Base-by-base conservation (phyloP, 2,113 vertebrate species). In the Hippocampus barbouri region DNA sequence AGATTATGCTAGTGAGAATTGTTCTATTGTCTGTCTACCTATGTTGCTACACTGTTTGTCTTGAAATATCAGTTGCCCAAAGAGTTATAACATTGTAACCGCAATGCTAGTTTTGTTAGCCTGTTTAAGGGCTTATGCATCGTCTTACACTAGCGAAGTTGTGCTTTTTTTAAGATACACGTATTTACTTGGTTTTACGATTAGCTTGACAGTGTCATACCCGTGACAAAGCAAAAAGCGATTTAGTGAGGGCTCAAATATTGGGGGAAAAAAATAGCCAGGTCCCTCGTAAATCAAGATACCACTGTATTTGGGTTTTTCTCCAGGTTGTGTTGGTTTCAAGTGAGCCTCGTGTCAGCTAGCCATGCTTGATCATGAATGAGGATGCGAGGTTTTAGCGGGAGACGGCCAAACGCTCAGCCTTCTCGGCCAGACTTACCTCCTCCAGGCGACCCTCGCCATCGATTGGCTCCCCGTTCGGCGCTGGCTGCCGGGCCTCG, bases 361-460 rank as follows among this genome's bases (percentile, higher is more conserved):
- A 43, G 38, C 71, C 85, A 86, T 86, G 88, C 87, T 68, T 71
- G 27, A 49, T 59, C 69, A 61, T 79, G 73, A 78, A 75, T 78
- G 78, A 85, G 71, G 76, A 85, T 75, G 84, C 78, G 20, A 75
- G 70, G 73, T 23, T 56, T 89, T 85, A 87, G 85, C 85, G 66
- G 63, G 71, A 71, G 76, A 86, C 20, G 5, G 59, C 60, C 59
- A 38, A 47, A 60, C 49, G 21, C 56, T 69, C 78, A 69, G 61
- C 73, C 64, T 80, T 72, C 79, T 77, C 77, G 66, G 72, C 67
- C 75, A 76, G 59, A 82, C 92, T 91, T 93, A 93, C 93, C 93
- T 93, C 90, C 86, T 93, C 93, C 80, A 87, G 77, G 21, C 79
- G 86, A 12, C 78, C 83, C 75, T 91, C 89, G 15, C 70, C 88